These are phyloP conservation scores for Oriolus oriolus DNA, from an alignment of 2,113 vertebrate species.

Conservation along the genomic window DNA sequence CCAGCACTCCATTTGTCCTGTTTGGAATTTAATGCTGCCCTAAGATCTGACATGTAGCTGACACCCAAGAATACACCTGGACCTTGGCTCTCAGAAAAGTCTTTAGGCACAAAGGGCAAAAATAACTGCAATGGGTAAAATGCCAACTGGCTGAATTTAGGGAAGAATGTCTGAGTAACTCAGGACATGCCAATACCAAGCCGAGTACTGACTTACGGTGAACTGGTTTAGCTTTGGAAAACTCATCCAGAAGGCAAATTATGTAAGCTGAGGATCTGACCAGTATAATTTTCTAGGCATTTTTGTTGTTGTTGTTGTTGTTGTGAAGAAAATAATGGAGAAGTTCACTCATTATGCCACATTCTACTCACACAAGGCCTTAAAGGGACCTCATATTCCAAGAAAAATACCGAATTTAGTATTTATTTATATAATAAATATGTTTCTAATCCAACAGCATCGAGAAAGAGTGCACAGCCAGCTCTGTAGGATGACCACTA, in stretches of 20 bases:
- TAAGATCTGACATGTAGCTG: not conserved
- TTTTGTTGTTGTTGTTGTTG: not conserved
- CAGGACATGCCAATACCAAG: not conserved
- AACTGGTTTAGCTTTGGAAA: not conserved
- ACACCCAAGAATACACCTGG: conserved; percentile 10
- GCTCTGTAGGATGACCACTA: not conserved
- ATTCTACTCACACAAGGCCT: not conserved
- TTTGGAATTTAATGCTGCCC: not conserved
- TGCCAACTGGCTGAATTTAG: not conserved
- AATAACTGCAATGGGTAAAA: not conserved
- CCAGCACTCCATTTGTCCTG: not conserved
- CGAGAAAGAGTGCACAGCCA: not conserved
- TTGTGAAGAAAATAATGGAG: not conserved
- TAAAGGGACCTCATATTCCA: not conserved
- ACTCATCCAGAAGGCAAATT: not conserved
- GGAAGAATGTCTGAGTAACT: not conserved
- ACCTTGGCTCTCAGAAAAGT: not conserved
- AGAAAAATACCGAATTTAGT: not conserved
- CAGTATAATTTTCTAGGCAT: not conserved
- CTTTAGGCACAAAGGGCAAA: not conserved
- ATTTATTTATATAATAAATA: not conserved
- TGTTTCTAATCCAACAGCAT: not conserved
- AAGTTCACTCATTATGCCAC: not conserved
- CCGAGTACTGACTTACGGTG: not conserved
- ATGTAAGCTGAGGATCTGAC: not conserved